Base-by-base conservation (phyloP, 2,888 invertebrate genomes). In the Congeria kusceri region DNA sequence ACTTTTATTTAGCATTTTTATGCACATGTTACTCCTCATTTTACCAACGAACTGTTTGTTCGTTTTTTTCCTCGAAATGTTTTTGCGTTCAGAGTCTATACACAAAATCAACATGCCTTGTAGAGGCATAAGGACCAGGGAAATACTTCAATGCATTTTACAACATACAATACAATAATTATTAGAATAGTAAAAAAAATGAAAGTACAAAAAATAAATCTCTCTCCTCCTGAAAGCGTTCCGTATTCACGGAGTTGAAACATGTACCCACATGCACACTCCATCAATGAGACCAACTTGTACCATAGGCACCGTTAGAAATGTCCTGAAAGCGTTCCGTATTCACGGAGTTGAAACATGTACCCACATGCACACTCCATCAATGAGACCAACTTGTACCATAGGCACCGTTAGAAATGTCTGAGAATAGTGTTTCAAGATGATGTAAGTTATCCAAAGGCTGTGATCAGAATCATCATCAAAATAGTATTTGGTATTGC, bases 321-420 rank as follows among this genome's bases (percentile, higher is more conserved):
- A n/a, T n/a, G n/a, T 74, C 81, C 80, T 80, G 80, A 80, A 76
- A 63, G 69, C 44, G 67, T 68, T 70, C 76, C 80, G 76, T 39
- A 29, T 28, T 29, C 47, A 72, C 77, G 77, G 77, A 77, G 20
- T 23, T 53, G 53, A 25, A 25, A 53, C 53, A n/a, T 53, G 20
- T 20, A 53, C 11, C 20, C 39, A 39, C 39, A 39, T 39, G 39
- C 15, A 39, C 39, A 39, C 9, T 39, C 39, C 1, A 39, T 39
- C 15, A 39, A 39, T 39, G 39, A 39, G 39, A 39, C 39, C 39
- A 39, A 39, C 15, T 11, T 39, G 32, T 9, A 32, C 5, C 32
- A 32, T 9, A 32, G 32, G 32, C 32, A 32, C 32, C 9, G 9
- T 32, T 7, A 32, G 9, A 32, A 32, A 32, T 9, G 32, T 32